These are phyloP conservation scores for Cylloceria caligata DNA, from an alignment of 2,888 invertebrate species.

Conservation along the genomic window DNA sequence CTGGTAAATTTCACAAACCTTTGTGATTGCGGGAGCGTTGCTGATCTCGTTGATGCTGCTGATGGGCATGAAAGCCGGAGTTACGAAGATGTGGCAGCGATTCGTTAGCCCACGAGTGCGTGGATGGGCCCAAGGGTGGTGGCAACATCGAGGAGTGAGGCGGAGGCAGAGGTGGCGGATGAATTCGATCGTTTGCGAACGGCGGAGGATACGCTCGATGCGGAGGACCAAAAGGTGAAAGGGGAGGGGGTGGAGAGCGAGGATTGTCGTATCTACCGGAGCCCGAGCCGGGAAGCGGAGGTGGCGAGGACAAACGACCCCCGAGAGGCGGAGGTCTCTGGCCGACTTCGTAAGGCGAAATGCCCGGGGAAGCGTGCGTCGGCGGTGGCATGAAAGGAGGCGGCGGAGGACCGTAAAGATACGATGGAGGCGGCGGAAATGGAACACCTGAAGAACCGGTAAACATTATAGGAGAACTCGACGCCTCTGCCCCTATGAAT, in stretches of 20 bases:
- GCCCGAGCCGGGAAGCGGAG: slow-evolving; percentile 87
- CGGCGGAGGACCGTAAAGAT: slow-evolving; percentile 85
- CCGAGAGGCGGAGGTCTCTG: slow-evolving; percentile 84
- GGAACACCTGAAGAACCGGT: slow-evolving; percentile 84
- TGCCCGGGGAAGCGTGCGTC: slow-evolving; percentile 84
- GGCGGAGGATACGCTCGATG: slow-evolving; percentile 82
- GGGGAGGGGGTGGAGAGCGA: slow-evolving; percentile 79
- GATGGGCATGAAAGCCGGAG: slow-evolving; percentile 77
- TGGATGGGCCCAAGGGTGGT: slow-evolving; percentile 68
- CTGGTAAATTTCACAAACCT: slow-evolving; percentile 79
- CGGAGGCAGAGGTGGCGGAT: slow-evolving; percentile 86
- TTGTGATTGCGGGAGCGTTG: slow-evolving; percentile 80
- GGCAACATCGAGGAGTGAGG: slow-evolving; percentile 84
- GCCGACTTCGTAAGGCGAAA: slow-evolving; percentile 82
- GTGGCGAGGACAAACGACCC: slow-evolving; percentile 85
- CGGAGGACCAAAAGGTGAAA: slow-evolving; percentile 76
- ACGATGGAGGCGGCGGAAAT: slow-evolving; percentile 85
- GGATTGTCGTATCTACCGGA: slow-evolving; percentile 77
- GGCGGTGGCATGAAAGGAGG: slow-evolving; percentile 86
- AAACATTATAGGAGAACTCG: slow-evolving; percentile 84
- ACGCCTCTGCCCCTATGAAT: slow-evolving; percentile 83
- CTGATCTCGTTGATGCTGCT: slow-evolving; percentile 71
- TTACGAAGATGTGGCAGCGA: slow-evolving; percentile 77
- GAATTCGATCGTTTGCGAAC: slow-evolving; percentile 86
- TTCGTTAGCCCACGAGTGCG: slow-evolving; percentile 79